A percentile compares a stretch with the other conserved stretches of the same genome.
Evolutionary conservation across 2,113 vertebrate species (phyloP).

Genomic region (Alosa alosa): DNA sequence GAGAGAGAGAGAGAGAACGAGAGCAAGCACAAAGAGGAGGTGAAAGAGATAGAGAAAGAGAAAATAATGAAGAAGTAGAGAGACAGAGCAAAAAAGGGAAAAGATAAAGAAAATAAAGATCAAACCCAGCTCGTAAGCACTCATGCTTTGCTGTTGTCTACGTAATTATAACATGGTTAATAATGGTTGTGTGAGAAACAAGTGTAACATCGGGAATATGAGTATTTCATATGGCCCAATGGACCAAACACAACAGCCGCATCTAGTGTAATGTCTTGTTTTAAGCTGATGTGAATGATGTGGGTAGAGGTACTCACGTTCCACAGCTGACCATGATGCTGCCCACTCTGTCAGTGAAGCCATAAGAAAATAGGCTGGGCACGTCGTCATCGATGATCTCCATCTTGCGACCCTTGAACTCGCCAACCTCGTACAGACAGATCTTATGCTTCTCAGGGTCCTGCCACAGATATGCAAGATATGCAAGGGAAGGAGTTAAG

Average conservation of each 20-base stretch:
- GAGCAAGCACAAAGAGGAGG: conserved; percentile 25
- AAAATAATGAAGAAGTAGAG: background rate
- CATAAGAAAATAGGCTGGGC: conserved; percentile 72
- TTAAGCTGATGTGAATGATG: background rate
- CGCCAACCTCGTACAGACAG: conserved; percentile 77
- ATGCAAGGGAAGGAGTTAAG: background rate
- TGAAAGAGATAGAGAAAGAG: background rate
- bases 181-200: background rate
- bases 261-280: background rate
- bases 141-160: background rate
- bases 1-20: conserved; percentile 21
- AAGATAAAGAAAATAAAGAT: background rate
- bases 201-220: background rate
- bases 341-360: conserved; percentile 75
- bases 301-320: conserved; percentile 61
- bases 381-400: conserved; percentile 82
- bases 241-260: background rate
- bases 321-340: conserved; percentile 74
- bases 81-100: background rate
- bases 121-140: background rate
- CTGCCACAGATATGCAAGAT: conserved; percentile 46
- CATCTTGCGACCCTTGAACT: conserved; percentile 81
- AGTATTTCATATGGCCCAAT: background rate
- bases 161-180: background rate
- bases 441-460: conserved; percentile 81